Base-by-base conservation (phyloP, 2,113 vertebrate genomes). In the Epinephelus fuscoguttatus region DNA sequence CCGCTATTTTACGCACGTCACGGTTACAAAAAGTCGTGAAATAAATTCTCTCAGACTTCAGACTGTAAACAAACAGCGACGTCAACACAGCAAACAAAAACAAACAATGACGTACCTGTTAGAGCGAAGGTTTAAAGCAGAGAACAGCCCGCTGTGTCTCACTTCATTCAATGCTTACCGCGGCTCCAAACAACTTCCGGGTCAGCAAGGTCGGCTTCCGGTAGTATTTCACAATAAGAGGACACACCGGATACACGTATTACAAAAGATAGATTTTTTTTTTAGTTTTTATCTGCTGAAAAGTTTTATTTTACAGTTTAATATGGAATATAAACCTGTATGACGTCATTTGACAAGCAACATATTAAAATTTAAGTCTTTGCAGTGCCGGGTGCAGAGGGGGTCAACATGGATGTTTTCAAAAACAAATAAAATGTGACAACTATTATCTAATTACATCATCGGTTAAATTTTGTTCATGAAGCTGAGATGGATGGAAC, bases 111-210 rank as follows among this genome's bases (percentile, higher is more conserved):
- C 55, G 0, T 0, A 87, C 82, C 87, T 74, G 30, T 12, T 12
- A 50, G 47, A 8, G 30, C 1, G 5, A 37, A 23, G 14, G 1
- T 60, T 50, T 15, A 8, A 52, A 12, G 23, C 63, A 19, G 10
- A 66, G 15, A 21, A 37, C 4, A 2, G 0, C 9, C 27, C 33
- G 33, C 33, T 0, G 33, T 37, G 27, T 62, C 2, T 27, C 23
- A 0, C 4, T 12, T 40, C 19, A 50, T 19, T 59, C 42, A 62
- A 8, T 17, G 23, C 8, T 18, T 2, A 23, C 10, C 0, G 1
- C 4, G 1, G 14, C 6, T 13, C 8, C 19, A 0, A 60, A 79
- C 59, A 23, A 80, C 66, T 0, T 85, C 90, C 87, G 85, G 87
- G 57, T 67, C n/a, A 0, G 0, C 1, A 1, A 2, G 13, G 10